Conservation (phyloP, 1,140 invertebrate genomes). For the Bombyx mandarina region DNA sequence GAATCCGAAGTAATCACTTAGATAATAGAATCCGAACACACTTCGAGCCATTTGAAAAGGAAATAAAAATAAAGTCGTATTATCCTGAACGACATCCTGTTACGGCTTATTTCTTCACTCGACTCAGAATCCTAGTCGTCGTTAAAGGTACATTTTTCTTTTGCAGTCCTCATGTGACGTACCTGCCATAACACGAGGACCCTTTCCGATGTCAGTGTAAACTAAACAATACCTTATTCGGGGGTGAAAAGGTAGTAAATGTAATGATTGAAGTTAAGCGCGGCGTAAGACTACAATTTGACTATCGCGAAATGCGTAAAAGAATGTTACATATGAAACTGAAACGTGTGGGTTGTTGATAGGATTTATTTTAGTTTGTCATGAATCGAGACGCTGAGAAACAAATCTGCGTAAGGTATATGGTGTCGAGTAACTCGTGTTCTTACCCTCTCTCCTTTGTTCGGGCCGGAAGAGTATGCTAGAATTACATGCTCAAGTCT, state of each 20-base stretch:
- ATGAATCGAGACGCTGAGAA: slow-evolving; percentile 48
- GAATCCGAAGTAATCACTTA: background rate
- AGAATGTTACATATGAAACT: slow-evolving; percentile 27
- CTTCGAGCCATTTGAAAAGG: slow-evolving; percentile 22
- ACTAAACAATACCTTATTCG: slow-evolving; percentile 60
- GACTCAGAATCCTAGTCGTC: slow-evolving; percentile 62
- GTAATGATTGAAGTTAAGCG: slow-evolving; percentile 63
- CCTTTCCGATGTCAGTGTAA: slow-evolving; percentile 42
- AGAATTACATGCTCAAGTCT: slow-evolving; percentile 71
- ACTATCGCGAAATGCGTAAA: slow-evolving; percentile 63
- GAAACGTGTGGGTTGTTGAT: slow-evolving; percentile 22
- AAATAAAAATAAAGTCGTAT: slow-evolving; percentile 57
- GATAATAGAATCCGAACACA: slow-evolving; percentile 2
- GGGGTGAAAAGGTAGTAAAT: slow-evolving; percentile 60
- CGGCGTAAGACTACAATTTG: slow-evolving; percentile 69
- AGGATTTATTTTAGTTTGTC: slow-evolving; percentile 41
- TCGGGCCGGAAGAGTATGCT: slow-evolving; percentile 68
- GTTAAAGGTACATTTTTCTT: slow-evolving; percentile 71
- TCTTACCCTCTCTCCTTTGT: slow-evolving; percentile 70
- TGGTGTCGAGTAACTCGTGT: slow-evolving; percentile 70
- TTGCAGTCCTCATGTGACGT: slow-evolving; percentile 59
- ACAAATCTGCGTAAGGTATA: slow-evolving; percentile 69
- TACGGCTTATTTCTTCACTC: slow-evolving; percentile 64
- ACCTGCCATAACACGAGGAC: slow-evolving; percentile 53
- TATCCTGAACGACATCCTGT: slow-evolving; percentile 66